These are phyloP conservation scores for Columbina picui DNA, from an alignment of 2,113 vertebrate genomes.

Conservation along the genomic window DNA sequence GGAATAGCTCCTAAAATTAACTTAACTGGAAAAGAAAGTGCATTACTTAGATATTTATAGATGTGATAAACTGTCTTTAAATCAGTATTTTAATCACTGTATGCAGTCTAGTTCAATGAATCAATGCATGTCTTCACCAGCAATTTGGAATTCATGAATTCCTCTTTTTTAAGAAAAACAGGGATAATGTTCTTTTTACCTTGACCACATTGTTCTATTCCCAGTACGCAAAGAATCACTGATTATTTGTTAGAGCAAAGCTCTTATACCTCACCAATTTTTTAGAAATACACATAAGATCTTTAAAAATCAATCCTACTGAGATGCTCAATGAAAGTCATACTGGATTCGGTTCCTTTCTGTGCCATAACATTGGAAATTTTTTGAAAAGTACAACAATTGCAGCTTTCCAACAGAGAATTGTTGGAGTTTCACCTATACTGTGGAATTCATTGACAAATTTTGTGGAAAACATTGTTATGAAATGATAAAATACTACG, in stretches of 20 bases:
- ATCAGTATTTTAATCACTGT: conserved; percentile 4
- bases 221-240: neutral
- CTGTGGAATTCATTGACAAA: neutral
- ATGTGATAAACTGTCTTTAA: neutral
- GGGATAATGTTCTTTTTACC: neutral
- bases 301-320: neutral
- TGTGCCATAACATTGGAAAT: neutral
- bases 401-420: neutral
- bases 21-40: neutral
- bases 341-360: neutral
- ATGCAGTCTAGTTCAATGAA: neutral
- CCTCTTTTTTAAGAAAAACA: neutral
- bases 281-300: neutral
- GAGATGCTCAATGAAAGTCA: neutral
- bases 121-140: neutral
- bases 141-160: neutral
- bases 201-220: neutral
- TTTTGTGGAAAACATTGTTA: neutral
- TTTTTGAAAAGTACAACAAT: neutral
- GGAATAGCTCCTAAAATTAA: neutral
- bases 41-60: neutral
- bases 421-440: neutral
- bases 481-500: neutral
- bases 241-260: neutral
- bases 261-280: neutral